These are phyloP conservation scores for Chiroxiphia lanceolata DNA, from an alignment of 2,797 vertebrate species.

Conservation along the genomic window DNA sequence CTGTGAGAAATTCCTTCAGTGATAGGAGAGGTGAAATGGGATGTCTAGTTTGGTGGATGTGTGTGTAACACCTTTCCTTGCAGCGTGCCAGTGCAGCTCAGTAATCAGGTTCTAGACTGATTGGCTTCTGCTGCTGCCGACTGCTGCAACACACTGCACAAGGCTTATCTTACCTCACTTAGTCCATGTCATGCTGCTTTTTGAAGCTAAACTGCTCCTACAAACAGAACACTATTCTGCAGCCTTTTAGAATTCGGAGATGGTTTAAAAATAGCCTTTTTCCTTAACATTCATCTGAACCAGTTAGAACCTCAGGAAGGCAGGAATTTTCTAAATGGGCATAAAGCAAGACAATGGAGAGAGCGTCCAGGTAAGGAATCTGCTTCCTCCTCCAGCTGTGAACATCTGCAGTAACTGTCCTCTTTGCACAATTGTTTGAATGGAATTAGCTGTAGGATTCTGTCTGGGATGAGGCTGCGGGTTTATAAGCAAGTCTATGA, in stretches of 20 bases:
- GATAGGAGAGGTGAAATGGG: not conserved
- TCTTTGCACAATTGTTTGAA: not conserved
- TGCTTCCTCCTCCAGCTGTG: not conserved
- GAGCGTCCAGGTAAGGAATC: not conserved
- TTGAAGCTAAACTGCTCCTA: constrained; percentile 61
- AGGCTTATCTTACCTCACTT: not conserved
- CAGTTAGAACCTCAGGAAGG: constrained; percentile 28
- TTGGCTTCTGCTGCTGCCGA: not conserved
- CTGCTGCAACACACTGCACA: not conserved
- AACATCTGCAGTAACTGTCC: not conserved
- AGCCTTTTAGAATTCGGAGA: constrained; percentile 51
- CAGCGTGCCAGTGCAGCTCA: not conserved
- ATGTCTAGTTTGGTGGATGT: not conserved
- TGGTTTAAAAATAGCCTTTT: constrained; percentile 41
- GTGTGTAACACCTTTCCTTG: not conserved
- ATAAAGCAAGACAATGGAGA: not conserved
- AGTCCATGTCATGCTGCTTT: constrained; percentile 42
- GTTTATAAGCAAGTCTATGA: not conserved
- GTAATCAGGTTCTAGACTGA: not conserved
- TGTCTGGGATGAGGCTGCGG: not conserved
- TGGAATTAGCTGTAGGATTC: not conserved
- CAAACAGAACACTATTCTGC: constrained; percentile 33
- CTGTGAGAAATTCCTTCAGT: not conserved
- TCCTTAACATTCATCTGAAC: constrained; percentile 10
- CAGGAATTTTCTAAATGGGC: constrained; percentile 25